Base-by-base conservation (phyloP, 2,113 vertebrate genomes). In the Pitta sordida region DNA sequence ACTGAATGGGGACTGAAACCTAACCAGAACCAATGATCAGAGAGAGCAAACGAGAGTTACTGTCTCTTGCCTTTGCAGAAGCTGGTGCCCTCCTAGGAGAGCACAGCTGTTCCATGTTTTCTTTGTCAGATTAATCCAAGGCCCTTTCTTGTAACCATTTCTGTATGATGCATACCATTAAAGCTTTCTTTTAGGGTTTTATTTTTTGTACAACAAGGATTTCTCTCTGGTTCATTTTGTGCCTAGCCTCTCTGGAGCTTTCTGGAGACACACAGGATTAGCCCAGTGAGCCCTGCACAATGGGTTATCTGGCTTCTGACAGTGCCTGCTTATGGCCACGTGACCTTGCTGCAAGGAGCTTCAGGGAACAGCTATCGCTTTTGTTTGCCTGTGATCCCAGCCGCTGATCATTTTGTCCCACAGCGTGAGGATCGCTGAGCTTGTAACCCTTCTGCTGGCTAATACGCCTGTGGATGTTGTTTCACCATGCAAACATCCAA, bases 121-220 rank as follows among this genome's bases (percentile, higher is more conserved):
- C 52, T 90, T 44, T 91, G 65, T 91, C 76, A 86, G 41, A 91
- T 96, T 64, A 85, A 74, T 85, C 90, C 75, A 92, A 96, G 96
- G 75, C 84, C 88, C 19, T 95, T 86, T 96, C 92, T 94, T 97
- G 86, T 96, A 96, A 89, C 88, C 71, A 1, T 75, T 91, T 56
- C 43, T 96, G 32, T 91, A 87, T 92, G 53, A 81, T 94, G 69
- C 60, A 34, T 65, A 91, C 77, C 90, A 98, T 98, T 98, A 98
- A 98, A 98, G 71, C 70, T 65, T 80, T 79, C 13, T 37, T 87
- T 44, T 34, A 36, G 19, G 6, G 13, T 68, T 83, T 83, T 68
- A 43, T 68, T 86, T 92, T 95, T 73, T 95, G 63, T 96, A 82
- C 94, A 92, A 79, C 46, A 68, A 70, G 59, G 53, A 53, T 79